These are phyloP conservation scores for Megalonaias nervosa DNA, from an alignment of 1,140 invertebrate species.

Conservation along the genomic window DNA sequence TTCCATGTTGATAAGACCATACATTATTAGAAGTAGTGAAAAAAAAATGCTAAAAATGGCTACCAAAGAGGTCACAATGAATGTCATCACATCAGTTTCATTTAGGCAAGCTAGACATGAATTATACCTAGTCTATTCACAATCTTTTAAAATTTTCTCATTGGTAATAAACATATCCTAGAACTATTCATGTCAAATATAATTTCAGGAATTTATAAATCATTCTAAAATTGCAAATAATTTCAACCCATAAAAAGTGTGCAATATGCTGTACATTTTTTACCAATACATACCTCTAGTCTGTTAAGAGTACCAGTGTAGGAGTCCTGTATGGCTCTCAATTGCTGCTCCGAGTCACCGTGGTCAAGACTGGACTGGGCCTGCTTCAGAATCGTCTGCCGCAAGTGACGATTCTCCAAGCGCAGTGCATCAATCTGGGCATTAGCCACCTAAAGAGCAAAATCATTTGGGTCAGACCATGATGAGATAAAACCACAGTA, in stretches of 20 bases:
- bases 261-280: neutral
- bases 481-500: no score
- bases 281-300: constrained; percentile 10
- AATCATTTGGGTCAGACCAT: no score
- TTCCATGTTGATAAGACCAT: no score
- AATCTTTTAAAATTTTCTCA: neutral
- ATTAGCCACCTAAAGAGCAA: constrained; percentile 26
- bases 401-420: constrained; percentile 31
- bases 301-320: constrained; percentile 16
- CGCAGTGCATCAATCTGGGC: constrained; percentile 33
- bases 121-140: neutral
- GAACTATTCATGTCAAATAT: neutral
- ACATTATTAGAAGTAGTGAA: no score
- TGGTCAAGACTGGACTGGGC: constrained; percentile 31
- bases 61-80: no score
- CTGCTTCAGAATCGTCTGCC: constrained; percentile 35
- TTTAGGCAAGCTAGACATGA: neutral
- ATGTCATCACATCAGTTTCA: no score
- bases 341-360: constrained; percentile 28
- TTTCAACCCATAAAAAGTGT: no score
- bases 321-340: constrained; percentile 25
- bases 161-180: neutral
- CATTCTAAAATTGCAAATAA: no score
- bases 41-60: no score
- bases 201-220: neutral